phyloP scores from a whole-genome alignment of 2,113 vertebrate genomes.

The human region DNA sequence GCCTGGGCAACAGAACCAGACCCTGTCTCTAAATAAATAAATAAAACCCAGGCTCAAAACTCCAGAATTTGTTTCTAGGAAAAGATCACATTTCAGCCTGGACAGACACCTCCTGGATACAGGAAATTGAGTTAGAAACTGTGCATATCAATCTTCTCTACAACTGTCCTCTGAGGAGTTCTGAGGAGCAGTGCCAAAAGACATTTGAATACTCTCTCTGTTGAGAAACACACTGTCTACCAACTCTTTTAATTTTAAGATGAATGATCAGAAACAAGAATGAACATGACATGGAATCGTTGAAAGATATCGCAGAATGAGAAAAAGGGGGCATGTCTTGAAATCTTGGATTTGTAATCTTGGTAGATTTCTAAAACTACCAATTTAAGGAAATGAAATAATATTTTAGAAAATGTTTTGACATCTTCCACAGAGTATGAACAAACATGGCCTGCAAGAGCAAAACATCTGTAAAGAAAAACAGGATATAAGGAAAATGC shows the following conservation, averaged over 20 bases:
- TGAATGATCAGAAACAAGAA: background rate
- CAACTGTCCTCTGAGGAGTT: background rate
- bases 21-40: background rate
- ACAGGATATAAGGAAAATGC: background rate
- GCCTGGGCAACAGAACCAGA: too few relatives aligned
- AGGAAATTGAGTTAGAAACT: background rate
- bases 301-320: background rate
- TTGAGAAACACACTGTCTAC: background rate
- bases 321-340: background rate
- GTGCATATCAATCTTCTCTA: background rate
- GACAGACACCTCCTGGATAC: background rate
- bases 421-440: background rate
- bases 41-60: background rate
- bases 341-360: background rate
- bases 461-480: background rate
- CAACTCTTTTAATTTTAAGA: background rate
- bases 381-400: background rate
- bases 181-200: background rate
- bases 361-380: background rate
- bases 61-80: background rate
- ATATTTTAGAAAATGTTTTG: background rate
- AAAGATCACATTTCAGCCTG: slow-evolving; percentile 21
- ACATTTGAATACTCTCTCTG: background rate
- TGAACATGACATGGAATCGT: background rate
- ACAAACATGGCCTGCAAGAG: background rate